Conservation (phyloP, 2,113 vertebrate species). For the Callaeas wilsoni region DNA sequence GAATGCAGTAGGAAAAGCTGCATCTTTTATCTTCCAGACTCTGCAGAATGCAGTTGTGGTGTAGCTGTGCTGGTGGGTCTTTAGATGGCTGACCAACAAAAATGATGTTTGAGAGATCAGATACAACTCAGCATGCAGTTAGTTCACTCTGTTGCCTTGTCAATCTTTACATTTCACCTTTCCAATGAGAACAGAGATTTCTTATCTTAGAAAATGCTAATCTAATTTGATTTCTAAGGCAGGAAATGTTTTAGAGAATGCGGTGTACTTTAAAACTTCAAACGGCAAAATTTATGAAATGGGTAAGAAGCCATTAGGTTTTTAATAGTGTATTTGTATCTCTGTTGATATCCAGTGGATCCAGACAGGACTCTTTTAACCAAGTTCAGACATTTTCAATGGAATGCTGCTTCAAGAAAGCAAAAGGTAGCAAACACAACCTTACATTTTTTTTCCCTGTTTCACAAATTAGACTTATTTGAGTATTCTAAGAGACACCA, state of each 20-base stretch:
- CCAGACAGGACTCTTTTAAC: neutral
- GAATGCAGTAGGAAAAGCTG: neutral
- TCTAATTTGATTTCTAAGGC: neutral
- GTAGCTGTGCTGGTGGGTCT: neutral
- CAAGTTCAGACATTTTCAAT: neutral
- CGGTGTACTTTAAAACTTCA: neutral
- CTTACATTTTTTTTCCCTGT: neutral
- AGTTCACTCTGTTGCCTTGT: neutral
- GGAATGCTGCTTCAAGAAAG: neutral
- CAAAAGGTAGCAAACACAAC: neutral
- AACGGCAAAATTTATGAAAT: neutral
- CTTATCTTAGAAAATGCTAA: neutral
- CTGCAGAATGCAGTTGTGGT: neutral
- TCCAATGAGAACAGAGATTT: neutral
- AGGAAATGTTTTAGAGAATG: neutral
- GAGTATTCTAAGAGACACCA: neutral
- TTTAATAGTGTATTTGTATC: neutral
- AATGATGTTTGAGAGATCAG: neutral
- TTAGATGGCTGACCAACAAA: neutral
- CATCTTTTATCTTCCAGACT: neutral
- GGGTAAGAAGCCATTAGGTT: neutral
- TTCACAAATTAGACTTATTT: neutral
- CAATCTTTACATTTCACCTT: neutral
- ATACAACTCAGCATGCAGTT: neutral
- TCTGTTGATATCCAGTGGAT: neutral